Evolutionary conservation across 37 sponge, comb jelly and placozoan genomes (phyloP).

Genomic region (Cladorhizidae sp.): DNA sequence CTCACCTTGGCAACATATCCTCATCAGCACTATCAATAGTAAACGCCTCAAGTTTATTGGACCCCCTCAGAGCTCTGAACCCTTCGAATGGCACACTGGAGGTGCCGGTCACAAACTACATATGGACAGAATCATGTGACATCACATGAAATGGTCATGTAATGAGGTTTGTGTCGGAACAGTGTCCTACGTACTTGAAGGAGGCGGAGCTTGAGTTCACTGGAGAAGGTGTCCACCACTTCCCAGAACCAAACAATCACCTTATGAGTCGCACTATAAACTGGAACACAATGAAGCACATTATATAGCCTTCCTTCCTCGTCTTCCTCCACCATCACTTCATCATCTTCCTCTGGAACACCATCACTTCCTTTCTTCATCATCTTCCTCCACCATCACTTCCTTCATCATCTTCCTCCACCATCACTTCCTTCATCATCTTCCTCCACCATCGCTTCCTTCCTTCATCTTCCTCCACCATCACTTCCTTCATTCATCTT

Average conservation of each 20-base stretch:
- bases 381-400: background rate
- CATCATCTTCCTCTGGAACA: background rate
- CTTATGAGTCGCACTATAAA: constrained; percentile 54
- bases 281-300: constrained; percentile 17
- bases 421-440: background rate
- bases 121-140: background rate
- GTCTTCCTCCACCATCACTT: background rate
- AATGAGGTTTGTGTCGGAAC: background rate
- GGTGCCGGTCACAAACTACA: constrained; percentile 91
- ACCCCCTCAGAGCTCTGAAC: constrained; percentile 77
- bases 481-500: background rate
- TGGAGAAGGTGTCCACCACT: constrained; percentile 66
- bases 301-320: background rate
- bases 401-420: background rate
- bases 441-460: background rate
- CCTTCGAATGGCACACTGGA: constrained; percentile 93
- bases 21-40: constrained; percentile 49
- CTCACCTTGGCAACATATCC: constrained; percentile 57
- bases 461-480: too few relatives aligned
- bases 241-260: constrained; percentile 84
- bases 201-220: constrained; percentile 81
- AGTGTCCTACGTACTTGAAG: constrained; percentile 63
- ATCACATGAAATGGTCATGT: background rate
- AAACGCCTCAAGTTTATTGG: constrained; percentile 60
- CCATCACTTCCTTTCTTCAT: too few relatives aligned